Percentiles rank a stretch among this genome's conserved stretches.
phyloP scores from a whole-genome alignment of 2,113 vertebrate genomes.

The Gavialis gangeticus region DNA sequence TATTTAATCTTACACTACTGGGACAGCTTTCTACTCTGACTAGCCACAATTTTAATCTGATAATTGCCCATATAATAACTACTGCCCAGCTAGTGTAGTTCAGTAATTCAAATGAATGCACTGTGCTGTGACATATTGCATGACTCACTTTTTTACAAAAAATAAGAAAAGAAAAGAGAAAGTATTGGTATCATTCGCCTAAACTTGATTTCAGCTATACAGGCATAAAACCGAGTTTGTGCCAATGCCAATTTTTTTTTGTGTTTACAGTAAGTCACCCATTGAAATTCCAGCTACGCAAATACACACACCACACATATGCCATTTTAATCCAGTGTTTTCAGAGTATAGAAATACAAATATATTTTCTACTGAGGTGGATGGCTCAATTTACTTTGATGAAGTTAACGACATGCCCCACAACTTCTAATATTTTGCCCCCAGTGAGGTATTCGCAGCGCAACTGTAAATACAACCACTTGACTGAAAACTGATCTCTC shows the following conservation, averaged over 20 bases:
- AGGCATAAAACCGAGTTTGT: not conserved
- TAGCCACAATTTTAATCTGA: not conserved
- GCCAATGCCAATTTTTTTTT: too few species aligned
- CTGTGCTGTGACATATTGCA: not conserved
- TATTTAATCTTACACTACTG: not conserved
- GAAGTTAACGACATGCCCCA: not conserved
- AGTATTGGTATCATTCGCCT: not conserved
- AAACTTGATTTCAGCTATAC: not conserved
- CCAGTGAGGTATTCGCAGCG: not conserved
- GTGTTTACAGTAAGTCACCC: not conserved
- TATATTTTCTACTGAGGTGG: not conserved
- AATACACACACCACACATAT: not conserved
- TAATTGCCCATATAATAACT: not conserved
- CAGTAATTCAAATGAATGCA: not conserved
- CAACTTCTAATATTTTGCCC: constrained; percentile 20
- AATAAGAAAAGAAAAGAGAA: not conserved
- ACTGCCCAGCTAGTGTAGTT: not conserved
- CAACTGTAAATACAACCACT: constrained; percentile 1
- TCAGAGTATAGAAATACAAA: not conserved
- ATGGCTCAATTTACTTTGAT: not conserved
- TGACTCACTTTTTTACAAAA: not conserved
- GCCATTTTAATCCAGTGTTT: not conserved
- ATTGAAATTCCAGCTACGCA: not conserved
- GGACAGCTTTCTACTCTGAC: not conserved
- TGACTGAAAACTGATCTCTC: not conserved